phyloP scores from a whole-genome alignment of 2,797 vertebrate species.

The Bovichtus diacanthus region DNA sequence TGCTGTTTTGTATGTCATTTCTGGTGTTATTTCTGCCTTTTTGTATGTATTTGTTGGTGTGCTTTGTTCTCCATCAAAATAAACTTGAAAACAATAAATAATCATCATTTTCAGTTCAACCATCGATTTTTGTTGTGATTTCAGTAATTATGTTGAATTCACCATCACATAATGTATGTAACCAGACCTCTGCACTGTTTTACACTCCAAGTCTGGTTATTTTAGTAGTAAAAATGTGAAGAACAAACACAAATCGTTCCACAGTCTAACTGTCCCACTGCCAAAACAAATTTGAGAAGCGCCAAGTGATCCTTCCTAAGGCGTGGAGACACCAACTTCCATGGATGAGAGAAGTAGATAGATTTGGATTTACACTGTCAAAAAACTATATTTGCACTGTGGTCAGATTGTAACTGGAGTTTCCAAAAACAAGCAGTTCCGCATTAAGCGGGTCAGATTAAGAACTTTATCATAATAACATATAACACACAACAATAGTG shows the following conservation, averaged over 20 bases:
- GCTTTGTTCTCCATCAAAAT: neutral
- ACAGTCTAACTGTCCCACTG: conserved; percentile 16
- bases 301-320: conserved; percentile 35
- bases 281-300: conserved; percentile 32
- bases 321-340: conserved; percentile 39
- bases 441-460: neutral
- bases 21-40: too few species aligned
- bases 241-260: neutral
- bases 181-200: neutral
- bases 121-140: neutral
- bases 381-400: neutral
- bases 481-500: neutral
- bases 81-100: neutral
- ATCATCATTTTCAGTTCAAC: neutral
- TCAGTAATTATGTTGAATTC: neutral
- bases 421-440: neutral
- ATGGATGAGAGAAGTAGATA: conserved; percentile 14
- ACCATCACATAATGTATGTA: neutral
- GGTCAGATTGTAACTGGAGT: neutral
- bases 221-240: neutral
- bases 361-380: conserved; percentile 22
- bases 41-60: too few species aligned
- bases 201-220: neutral
- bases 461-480: neutral
- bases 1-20: neutral